Conservation (phyloP, 2,797 vertebrate genomes). For the Acanthurus tractus region DNA sequence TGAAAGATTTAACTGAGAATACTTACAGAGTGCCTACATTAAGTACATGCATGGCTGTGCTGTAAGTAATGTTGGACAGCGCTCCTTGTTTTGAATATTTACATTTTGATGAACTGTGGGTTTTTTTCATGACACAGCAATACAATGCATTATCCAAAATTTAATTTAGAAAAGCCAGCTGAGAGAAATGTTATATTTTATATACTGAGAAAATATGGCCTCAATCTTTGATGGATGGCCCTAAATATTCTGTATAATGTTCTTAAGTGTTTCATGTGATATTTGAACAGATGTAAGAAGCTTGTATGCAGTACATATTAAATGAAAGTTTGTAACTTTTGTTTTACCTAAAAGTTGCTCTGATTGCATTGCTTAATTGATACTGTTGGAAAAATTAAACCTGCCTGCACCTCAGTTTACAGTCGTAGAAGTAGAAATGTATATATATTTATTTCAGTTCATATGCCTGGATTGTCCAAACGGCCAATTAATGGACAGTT, state of each 20-base stretch:
- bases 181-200: too few species aligned
- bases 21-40: neutral
- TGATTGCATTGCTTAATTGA: neutral
- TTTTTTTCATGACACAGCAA: too few species aligned
- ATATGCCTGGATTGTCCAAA: neutral
- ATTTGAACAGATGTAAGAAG: too few species aligned
- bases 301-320: neutral
- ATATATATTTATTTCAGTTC: neutral
- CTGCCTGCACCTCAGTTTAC: neutral
- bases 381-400: constrained; percentile 1
- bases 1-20: neutral
- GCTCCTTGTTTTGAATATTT: neutral
- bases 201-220: too few species aligned
- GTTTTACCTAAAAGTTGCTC: neutral
- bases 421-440: neutral
- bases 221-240: too few species aligned
- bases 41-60: neutral
- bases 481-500: neutral
- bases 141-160: neutral
- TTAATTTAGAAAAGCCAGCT: too few species aligned
- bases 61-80: neutral
- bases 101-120: too few species aligned
- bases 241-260: too few species aligned
- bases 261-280: too few species aligned
- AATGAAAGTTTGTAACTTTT: neutral